Evolutionary conservation across 2,797 vertebrate genomes (phyloP).

Genomic region (Lagothrix lagotricha): DNA sequence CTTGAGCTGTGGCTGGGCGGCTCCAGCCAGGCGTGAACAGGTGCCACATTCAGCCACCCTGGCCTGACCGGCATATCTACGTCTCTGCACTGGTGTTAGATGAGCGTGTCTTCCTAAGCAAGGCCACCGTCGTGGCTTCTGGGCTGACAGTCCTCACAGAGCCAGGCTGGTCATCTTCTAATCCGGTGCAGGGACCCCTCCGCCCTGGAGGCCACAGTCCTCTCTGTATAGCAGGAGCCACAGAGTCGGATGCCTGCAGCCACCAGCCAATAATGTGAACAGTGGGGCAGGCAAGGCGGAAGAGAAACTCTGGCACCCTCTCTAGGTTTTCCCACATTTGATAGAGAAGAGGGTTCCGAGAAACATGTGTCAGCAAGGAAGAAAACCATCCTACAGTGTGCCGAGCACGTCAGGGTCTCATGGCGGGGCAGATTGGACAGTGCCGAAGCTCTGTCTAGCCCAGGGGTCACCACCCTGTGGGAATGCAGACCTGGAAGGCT

Average conservation of each 20-base stretch:
- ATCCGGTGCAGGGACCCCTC: background rate
- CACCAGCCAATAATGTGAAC: accelerated
- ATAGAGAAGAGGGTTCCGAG: background rate
- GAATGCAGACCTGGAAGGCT: background rate
- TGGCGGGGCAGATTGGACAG: accelerated
- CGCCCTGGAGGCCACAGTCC: background rate
- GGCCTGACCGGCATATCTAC: background rate
- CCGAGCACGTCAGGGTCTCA: background rate
- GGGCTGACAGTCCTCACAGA: background rate
- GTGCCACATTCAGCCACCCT: background rate
- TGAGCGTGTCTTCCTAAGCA: background rate
- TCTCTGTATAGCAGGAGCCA: background rate
- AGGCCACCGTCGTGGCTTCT: background rate
- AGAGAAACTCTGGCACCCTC: accelerated
- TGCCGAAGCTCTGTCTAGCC: background rate
- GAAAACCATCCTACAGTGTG: background rate
- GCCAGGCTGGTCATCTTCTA: background rate
- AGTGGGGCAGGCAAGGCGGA: background rate
- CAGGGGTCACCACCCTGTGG: accelerated
- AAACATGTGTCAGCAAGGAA: background rate
- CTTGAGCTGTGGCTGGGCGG: background rate
- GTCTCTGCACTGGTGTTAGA: background rate
- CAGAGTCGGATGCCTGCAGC: background rate
- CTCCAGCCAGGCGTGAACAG: background rate
- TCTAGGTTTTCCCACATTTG: background rate